phyloP scores from a whole-genome alignment of 2,888 invertebrate species.

The Brachypalpus laphriformis region DNA sequence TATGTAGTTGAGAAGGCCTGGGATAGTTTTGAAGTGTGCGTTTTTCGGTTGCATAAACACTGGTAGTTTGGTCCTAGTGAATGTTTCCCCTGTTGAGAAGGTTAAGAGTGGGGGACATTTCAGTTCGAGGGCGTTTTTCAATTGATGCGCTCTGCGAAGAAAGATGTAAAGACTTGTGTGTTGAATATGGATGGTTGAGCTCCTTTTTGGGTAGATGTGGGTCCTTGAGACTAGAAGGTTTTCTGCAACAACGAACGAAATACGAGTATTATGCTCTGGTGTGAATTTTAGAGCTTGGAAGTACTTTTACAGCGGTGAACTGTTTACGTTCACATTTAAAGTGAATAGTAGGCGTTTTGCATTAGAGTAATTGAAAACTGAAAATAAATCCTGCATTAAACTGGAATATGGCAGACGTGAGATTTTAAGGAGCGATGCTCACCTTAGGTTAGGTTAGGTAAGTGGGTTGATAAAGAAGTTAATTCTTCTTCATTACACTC shows the following conservation, averaged over 20 bases:
- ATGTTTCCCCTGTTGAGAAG: slow-evolving; percentile 1
- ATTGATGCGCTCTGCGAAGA: slow-evolving; percentile 21
- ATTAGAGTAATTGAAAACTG: background rate
- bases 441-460: too few relatives aligned
- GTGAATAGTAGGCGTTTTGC: background rate
- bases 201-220: background rate
- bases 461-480: too few relatives aligned
- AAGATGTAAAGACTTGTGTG: slow-evolving; percentile 26
- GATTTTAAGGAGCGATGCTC: too few relatives aligned
- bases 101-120: background rate
- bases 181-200: slow-evolving; percentile 7
- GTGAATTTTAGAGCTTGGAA: background rate
- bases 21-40: slow-evolving; percentile 47
- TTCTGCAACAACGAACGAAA: background rate
- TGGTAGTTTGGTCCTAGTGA: background rate
- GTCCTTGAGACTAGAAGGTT: slow-evolving; percentile 4
- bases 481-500: too few relatives aligned
- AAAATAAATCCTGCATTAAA: background rate
- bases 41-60: slow-evolving; percentile 41
- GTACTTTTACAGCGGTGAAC: background rate
- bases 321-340: background rate
- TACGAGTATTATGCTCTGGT: background rate
- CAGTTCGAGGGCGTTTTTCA: slow-evolving; percentile 18
- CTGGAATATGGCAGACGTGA: too few relatives aligned
- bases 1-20: slow-evolving; percentile 55